Evolutionary conservation across 2,113 vertebrate genomes (phyloP).

Genomic region (Mobula birostris): DNA sequence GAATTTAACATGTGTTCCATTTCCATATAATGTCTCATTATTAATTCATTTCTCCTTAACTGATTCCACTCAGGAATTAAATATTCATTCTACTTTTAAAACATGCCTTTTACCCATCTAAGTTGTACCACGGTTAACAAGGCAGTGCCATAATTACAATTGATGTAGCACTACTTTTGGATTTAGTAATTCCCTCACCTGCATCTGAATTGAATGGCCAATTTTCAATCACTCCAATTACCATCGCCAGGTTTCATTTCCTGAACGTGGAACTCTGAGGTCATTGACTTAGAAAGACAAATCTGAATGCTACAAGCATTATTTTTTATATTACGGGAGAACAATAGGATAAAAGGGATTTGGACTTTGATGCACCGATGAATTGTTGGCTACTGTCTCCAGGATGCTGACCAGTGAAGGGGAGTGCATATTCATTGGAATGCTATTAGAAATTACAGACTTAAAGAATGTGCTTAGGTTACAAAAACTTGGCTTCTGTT

Average conservation of each 20-base stretch:
- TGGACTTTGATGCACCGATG: not conserved
- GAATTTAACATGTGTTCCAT: not conserved
- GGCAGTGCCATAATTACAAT: not conserved
- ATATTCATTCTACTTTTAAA: not conserved
- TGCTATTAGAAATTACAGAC: too few relatives aligned
- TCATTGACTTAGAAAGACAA: not conserved
- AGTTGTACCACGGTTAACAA: not conserved
- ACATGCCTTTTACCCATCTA: not conserved
- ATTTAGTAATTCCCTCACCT: not conserved
- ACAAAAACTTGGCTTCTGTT: too few relatives aligned
- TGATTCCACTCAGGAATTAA: not conserved
- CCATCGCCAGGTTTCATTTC: not conserved
- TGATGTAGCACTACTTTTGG: not conserved
- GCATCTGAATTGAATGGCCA: not conserved
- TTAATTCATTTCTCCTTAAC: not conserved
- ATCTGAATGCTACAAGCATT: not conserved
- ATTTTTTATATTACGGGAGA: not conserved
- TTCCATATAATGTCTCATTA: not conserved
- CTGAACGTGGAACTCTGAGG: not conserved
- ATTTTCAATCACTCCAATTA: not conserved
- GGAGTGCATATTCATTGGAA: too few relatives aligned
- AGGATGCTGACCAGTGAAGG: not conserved
- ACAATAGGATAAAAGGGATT: not conserved
- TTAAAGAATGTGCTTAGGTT: too few relatives aligned
- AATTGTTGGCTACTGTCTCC: not conserved